Base-by-base conservation (phyloP, 2,797 vertebrate species). In the Choloepus didactylus region DNA sequence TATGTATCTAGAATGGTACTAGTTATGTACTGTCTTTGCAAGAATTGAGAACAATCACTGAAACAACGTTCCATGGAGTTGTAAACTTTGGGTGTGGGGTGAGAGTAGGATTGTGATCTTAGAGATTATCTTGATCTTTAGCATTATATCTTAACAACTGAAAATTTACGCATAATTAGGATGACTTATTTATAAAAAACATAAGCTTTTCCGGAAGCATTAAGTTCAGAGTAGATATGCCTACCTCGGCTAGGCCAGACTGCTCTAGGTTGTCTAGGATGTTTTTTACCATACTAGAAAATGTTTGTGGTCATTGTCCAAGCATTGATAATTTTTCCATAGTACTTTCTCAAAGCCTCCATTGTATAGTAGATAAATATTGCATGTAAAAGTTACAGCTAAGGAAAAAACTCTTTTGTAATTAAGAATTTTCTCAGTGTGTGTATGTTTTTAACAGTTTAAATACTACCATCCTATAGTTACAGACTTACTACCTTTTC, bases 101-200 rank as follows among this genome's bases (percentile, higher is more conserved):
- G 31, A 31, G 29, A 16, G 31, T 6, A 31, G 8, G 44, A 25
- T 19, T 56, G 25, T 60, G 10, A 31, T 49, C 16, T 76, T 35
- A 23, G 18, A 72, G 60, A 80, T 77, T 51, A 23, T 89, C 80
- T 49, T 76, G 79, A 76, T 19, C 12, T 93, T 35, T 9, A 84
- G 66, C 35, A 80, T 73, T 51, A 46, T 54, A 79, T 86, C 67
- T 44, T n/a, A 73, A 93, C 75, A 29, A 62, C 10, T 9, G 38
- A 73, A 80, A 91, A 87, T 18, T 91, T 12, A 96, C 91, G 67
- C 44, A 88, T 69, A 60, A 62, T 70, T 49, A 62, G 29, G 38
- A 56, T 66, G 38, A 90, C 31, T 85, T 69, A 46, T 56, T 41
- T 89, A 35, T 41, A 35, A 93, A 84, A 80, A 88, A 88, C 46